A percentile compares a stretch with the other conserved stretches of the same genome.
Conservation (phyloP, 2,888 invertebrate genomes). For the Dolichopus griseipennis region DNA sequence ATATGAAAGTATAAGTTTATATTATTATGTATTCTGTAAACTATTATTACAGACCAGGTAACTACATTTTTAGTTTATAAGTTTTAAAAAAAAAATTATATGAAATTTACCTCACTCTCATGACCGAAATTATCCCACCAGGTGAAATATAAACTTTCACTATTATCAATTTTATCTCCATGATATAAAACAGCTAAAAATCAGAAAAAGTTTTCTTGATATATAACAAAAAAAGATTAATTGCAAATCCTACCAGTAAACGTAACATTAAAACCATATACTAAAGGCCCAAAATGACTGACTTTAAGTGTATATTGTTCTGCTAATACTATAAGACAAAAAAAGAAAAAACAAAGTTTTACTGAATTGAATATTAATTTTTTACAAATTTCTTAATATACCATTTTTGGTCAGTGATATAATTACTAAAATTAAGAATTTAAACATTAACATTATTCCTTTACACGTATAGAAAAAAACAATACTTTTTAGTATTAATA, state of each 20-base stretch:
- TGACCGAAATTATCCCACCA: slow-evolving; percentile 7
- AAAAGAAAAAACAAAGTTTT: too few relatives aligned
- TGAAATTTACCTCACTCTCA: slow-evolving; percentile 21
- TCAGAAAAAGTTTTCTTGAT: slow-evolving; percentile 28
- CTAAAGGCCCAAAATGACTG: slow-evolving; percentile 57
- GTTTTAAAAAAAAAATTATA: slow-evolving; percentile 10
- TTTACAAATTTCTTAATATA: too few relatives aligned
- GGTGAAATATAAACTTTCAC: slow-evolving; percentile 16
- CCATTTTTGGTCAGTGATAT: too few relatives aligned
- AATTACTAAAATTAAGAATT: too few relatives aligned
- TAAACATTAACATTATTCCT: too few relatives aligned
- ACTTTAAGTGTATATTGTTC: slow-evolving; percentile 46
- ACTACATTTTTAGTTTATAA: too few relatives aligned
- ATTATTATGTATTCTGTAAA: neutral
- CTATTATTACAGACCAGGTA: too few relatives aligned
- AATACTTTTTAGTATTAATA: too few relatives aligned
- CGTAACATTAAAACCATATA: slow-evolving; percentile 61
- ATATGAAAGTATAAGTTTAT: neutral
- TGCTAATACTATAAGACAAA: slow-evolving; percentile 20
- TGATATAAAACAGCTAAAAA: neutral
- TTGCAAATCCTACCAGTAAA: slow-evolving; percentile 43
- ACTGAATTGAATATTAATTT: too few relatives aligned
- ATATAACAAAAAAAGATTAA: slow-evolving; percentile 29
- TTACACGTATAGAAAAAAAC: too few relatives aligned
- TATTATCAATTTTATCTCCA: slow-evolving; percentile 14